phyloP scores from a whole-genome alignment of 2,797 vertebrate genomes.

The Catharus ustulatus region DNA sequence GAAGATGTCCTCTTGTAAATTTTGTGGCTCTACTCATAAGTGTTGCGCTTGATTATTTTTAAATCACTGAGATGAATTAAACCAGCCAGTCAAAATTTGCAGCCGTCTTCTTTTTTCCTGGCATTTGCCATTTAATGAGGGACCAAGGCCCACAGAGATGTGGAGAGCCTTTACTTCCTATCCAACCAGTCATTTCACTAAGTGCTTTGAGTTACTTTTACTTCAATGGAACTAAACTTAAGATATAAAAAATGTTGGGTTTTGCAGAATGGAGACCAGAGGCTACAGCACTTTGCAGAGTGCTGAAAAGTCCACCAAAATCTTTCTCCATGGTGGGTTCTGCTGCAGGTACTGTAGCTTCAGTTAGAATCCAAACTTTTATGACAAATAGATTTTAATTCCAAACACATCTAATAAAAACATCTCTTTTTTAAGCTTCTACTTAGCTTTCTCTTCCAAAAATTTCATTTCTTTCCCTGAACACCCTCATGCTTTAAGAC shows the following conservation, averaged over 20 bases:
- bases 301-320: not conserved
- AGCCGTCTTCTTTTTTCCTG: not conserved
- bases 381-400: not conserved
- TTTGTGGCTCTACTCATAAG: not conserved
- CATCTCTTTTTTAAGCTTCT: not conserved
- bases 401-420: not conserved
- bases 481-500: not conserved
- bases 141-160: not conserved
- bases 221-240: not conserved
- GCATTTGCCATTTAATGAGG: not conserved
- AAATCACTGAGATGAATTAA: conserved; percentile 19
- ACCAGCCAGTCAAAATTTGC: not conserved
- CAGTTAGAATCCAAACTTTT: not conserved
- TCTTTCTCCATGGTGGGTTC: not conserved
- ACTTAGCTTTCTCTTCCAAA: conserved; percentile 8
- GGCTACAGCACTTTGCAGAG: not conserved
- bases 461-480: not conserved
- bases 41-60: not conserved
- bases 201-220: not conserved
- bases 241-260: not conserved
- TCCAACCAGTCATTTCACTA: not conserved
- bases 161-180: not conserved
- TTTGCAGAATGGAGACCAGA: not conserved
- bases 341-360: not conserved
- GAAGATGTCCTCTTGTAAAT: not conserved